Percentiles rank a stretch among this genome's conserved stretches.
Conservation (phyloP, 2,888 invertebrate species). For the Dasysyrphus tricinctus region DNA sequence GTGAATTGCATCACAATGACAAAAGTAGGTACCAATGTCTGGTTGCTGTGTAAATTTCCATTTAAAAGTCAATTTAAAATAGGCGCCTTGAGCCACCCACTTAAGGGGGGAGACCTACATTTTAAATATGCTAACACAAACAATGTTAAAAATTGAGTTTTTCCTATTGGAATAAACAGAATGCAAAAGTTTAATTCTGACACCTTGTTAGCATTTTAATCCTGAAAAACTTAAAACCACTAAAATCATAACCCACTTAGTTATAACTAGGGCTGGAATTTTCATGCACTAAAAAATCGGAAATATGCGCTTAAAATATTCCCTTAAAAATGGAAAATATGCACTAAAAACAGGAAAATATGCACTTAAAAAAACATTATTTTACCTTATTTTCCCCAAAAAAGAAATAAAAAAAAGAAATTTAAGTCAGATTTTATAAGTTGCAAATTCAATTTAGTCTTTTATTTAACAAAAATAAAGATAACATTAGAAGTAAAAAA, state of each 20-base stretch:
- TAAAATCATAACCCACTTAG: neutral
- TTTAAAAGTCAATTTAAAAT: neutral
- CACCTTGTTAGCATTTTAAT: neutral
- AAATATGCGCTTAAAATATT: too few species aligned
- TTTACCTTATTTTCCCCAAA: too few species aligned
- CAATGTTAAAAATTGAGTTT: neutral
- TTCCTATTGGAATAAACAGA: neutral
- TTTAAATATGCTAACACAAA: conserved; percentile 10
- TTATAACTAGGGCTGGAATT: too few species aligned
- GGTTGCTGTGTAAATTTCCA: conserved; percentile 1
- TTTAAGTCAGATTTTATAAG: too few species aligned
- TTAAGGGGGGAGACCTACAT: neutral
- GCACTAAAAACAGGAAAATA: too few species aligned
- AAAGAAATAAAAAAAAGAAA: too few species aligned
- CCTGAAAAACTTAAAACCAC: neutral
- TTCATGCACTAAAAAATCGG: too few species aligned
- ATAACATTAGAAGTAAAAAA: too few species aligned
- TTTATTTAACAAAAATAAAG: too few species aligned
- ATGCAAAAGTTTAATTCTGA: neutral
- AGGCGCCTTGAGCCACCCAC: conserved; percentile 11
- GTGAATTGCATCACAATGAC: conserved; percentile 23
- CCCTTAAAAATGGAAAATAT: too few species aligned
- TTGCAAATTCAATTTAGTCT: too few species aligned
- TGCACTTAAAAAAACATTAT: too few species aligned
- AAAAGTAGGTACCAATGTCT: neutral